Evolutionary conservation across 35 echinoderm and acorn worm species (phyloP).

Genomic region (Amphiura filiformis): DNA sequence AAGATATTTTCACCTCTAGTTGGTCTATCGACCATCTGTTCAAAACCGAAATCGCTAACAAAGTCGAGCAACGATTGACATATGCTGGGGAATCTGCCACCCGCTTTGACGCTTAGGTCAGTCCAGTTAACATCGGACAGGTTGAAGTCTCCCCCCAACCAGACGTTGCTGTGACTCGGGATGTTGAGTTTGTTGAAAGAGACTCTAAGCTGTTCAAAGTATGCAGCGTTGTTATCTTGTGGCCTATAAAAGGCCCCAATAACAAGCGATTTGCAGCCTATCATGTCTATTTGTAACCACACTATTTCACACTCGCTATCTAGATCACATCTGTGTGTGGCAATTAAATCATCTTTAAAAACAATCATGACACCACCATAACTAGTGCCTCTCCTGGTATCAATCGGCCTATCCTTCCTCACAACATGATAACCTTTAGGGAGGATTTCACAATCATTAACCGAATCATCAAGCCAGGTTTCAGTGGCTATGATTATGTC

Average conservation of each 20-base stretch:
- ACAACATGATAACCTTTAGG: not conserved
- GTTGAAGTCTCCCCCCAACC: not conserved
- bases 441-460: not conserved
- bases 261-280: not conserved
- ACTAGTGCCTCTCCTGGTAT: not conserved
- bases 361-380: not conserved
- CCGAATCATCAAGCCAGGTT: not conserved
- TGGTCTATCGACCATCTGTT: not conserved
- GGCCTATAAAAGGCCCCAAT: not conserved
- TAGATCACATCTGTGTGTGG: not conserved
- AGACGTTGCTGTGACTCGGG: not conserved
- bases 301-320: not conserved
- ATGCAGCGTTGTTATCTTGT: not conserved
- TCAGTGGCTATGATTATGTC: not conserved
- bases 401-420: not conserved
- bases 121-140: not conserved
- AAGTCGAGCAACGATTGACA: not conserved
- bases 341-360: not conserved
- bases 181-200: not conserved
- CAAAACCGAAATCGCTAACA: not conserved
- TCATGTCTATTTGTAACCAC: not conserved
- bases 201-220: not conserved
- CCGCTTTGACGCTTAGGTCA: not conserved
- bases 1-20: not conserved
- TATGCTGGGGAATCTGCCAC: not conserved